Percentiles rank a stretch among this genome's conserved stretches.
These are phyloP conservation scores for Sarcoramphus papa DNA, from an alignment of 2,797 vertebrate species.

Conservation along the genomic window DNA sequence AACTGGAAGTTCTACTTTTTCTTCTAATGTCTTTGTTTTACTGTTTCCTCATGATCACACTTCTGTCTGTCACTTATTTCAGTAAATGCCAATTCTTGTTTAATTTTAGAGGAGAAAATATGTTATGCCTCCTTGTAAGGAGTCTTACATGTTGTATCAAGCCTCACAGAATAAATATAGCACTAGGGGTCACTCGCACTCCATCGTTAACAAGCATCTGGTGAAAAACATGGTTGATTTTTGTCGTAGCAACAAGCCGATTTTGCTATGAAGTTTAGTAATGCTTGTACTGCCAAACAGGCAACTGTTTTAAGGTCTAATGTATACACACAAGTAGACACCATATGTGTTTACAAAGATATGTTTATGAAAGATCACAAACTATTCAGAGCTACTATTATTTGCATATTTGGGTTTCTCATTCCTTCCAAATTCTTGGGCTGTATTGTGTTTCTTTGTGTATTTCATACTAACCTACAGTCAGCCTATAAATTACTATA, in stretches of 20 bases:
- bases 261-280: background rate
- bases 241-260: background rate
- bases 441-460: background rate
- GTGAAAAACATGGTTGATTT: accelerated
- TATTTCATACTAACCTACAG: background rate
- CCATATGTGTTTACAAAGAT: background rate
- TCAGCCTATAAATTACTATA: background rate
- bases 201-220: background rate
- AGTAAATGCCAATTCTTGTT: background rate
- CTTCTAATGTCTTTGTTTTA: background rate
- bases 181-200: constrained; percentile 71
- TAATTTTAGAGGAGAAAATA: background rate
- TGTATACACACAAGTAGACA: background rate
- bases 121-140: accelerated
- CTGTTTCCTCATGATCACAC: background rate
- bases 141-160: accelerated
- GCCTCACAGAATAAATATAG: accelerated
- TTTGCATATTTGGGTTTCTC: accelerated
- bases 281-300: background rate
- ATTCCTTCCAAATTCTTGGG: background rate
- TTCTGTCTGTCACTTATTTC: background rate
- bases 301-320: background rate
- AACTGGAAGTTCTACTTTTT: background rate
- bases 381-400: background rate
- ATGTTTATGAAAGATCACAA: background rate